Evolutionary conservation across 1,140 invertebrate species (phyloP).

Genomic region (Zelostemma sp.): DNA sequence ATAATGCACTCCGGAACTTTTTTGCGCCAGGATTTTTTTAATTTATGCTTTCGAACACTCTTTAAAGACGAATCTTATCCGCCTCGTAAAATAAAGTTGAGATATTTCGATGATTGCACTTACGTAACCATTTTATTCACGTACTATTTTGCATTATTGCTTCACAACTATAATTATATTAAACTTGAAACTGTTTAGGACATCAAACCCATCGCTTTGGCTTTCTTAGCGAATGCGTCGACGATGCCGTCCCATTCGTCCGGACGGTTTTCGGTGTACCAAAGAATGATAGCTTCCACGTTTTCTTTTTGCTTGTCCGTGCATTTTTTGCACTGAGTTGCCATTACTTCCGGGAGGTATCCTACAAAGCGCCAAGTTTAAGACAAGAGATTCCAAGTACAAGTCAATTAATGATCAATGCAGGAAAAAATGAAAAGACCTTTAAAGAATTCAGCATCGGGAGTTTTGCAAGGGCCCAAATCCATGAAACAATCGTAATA

Average conservation of each 20-base stretch:
- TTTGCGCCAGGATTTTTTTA: background rate
- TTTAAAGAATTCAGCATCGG: conserved; percentile 49
- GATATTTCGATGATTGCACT: too few relatives aligned
- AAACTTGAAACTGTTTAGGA: background rate
- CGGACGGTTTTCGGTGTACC: conserved; percentile 46
- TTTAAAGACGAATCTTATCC: too few relatives aligned
- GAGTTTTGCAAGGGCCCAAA: conserved; percentile 52
- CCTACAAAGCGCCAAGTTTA: conserved; percentile 20
- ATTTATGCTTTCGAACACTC: too few relatives aligned
- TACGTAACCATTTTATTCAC: too few relatives aligned
- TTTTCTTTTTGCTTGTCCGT: conserved; percentile 47
- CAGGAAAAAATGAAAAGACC: too few relatives aligned
- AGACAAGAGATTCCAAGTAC: too few relatives aligned
- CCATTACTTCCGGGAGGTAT: conserved; percentile 45
- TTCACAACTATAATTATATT: background rate
- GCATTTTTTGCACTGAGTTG: conserved; percentile 53
- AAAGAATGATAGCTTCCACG: conserved; percentile 42
- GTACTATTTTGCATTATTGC: background rate
- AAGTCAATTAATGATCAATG: too few relatives aligned
- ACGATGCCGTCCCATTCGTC: conserved; percentile 47
- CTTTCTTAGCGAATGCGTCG: conserved; percentile 26
- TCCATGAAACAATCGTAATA: conserved; percentile 65
- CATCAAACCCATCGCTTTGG: conserved; percentile 4
- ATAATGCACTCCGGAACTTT: too few relatives aligned
- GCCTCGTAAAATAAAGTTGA: too few relatives aligned